phyloP scores from a whole-genome alignment of 2,888 invertebrate species.

The Aphidoletes aphidimyza region DNA sequence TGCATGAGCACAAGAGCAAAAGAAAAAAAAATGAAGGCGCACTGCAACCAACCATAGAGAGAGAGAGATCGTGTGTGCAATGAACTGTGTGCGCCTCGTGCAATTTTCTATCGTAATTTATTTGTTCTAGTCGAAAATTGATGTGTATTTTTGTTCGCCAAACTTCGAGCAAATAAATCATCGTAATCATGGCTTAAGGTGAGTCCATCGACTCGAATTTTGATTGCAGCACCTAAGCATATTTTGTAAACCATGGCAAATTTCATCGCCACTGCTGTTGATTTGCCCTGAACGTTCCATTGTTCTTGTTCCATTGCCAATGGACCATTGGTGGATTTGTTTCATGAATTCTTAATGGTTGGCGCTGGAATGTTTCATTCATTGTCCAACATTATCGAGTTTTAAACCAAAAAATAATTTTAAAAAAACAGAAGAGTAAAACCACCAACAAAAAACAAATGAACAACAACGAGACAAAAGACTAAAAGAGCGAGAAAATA shows the following conservation, averaged over 20 bases:
- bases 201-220: slow-evolving; percentile 27
- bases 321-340: neutral
- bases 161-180: slow-evolving; percentile 44
- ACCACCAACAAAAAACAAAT: no score
- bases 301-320: neutral
- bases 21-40: neutral
- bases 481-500: neutral
- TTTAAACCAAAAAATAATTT: no score
- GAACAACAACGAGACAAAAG: no score
- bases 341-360: slow-evolving; percentile 23
- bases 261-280: neutral
- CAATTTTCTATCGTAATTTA: slow-evolving; percentile 53
- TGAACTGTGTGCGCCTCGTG: slow-evolving; percentile 40
- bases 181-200: slow-evolving; percentile 41
- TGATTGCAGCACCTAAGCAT: slow-evolving; percentile 50
- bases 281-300: neutral
- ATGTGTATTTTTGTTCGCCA: slow-evolving; percentile 20
- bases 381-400: neutral
- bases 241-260: neutral
- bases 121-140: slow-evolving; percentile 45
- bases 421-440: no score
- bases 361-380: neutral
- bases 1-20: neutral
- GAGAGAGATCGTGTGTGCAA: slow-evolving; percentile 32
- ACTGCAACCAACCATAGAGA: neutral